Base-by-base conservation (phyloP, 2,888 invertebrate genomes). In the Eilema sororculum region DNA sequence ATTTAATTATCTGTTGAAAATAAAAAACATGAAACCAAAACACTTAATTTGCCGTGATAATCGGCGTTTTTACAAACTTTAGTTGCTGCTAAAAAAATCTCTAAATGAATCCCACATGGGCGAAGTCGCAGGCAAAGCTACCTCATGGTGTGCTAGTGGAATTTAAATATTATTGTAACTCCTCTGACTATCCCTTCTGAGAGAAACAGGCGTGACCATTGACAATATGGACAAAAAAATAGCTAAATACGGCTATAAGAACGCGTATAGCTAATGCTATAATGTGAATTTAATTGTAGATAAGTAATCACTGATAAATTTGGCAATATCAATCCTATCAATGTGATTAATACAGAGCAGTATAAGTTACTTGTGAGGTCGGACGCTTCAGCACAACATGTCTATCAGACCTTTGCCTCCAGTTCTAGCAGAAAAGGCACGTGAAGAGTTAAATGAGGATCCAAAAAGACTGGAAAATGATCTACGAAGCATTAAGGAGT, bases 371-470 rank as follows among this genome's bases (percentile, higher is more conserved):
- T 68, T 61, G 41, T 58, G 73, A 52, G 77, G 61, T 65, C 58
- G 60, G 72, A 65, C 75, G 77, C 75, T 70, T 71, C n/a, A 63
- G 28, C 20, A 33, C 84, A 74, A 0, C 63, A 92, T 93, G 92
- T 78, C 87, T 61, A 78, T 93, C 28, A 86, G 94, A 72, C 78
- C 85, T n/a, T 79, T 93, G 63, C 68, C 84, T 28, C 86, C 91
- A 20, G 87, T 81, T 25, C 80, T 93, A 56, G 90, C 89, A 37
- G 91, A 91, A 76, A 92, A 92, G 77, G 96, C 96, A 1, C 87
- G 88, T 61, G 76, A 84, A n/a, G 96, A 96, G 84, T 83, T 96
- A 56, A 93, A 94, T 73, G 96, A 96, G 86, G 94, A 95, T 79
- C 95, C 96, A 0, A 90, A 89, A 9, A 86, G 93, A 57, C 84